These are phyloP conservation scores for Drosophila sulfurigaster DNA, from an alignment of 1,140 invertebrate genomes.

Conservation along the genomic window DNA sequence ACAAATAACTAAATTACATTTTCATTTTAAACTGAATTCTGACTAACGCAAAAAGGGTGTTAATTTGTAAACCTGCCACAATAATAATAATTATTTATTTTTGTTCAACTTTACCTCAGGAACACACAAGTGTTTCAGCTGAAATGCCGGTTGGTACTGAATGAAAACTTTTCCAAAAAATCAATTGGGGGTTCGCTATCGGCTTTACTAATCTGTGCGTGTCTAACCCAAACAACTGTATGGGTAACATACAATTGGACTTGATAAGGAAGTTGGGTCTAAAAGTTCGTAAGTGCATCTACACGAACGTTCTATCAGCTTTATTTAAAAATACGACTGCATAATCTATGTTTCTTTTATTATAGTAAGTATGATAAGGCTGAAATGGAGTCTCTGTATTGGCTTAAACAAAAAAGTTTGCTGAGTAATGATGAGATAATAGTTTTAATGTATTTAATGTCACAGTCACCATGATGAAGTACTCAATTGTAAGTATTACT, in stretches of 20 bases:
- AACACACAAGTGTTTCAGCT: constrained; percentile 62
- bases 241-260: neutral
- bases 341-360: constrained; percentile 18
- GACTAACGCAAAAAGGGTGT: neutral
- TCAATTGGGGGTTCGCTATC: constrained; percentile 35
- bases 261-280: neutral
- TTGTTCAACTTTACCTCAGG: constrained; percentile 19
- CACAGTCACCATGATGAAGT: constrained; percentile 45
- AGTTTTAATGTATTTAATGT: neutral
- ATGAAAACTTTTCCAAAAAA: constrained; percentile 16
- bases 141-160: constrained; percentile 59
- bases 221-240: constrained; percentile 7
- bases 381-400: neutral
- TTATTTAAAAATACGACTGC: constrained; percentile 13
- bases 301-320: neutral
- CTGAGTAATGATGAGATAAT: constrained; percentile 47
- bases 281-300: constrained; percentile 1
- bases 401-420: constrained; percentile 5
- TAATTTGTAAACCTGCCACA: too few species aligned
- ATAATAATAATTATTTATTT: neutral
- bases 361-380: constrained; percentile 8
- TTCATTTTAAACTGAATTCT: neutral
- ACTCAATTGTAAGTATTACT: constrained; percentile 30
- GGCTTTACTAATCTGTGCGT: constrained; percentile 9
- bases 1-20: neutral